Base-by-base conservation (phyloP, 2,888 invertebrate species). In the Drosophila lacicola region DNA sequence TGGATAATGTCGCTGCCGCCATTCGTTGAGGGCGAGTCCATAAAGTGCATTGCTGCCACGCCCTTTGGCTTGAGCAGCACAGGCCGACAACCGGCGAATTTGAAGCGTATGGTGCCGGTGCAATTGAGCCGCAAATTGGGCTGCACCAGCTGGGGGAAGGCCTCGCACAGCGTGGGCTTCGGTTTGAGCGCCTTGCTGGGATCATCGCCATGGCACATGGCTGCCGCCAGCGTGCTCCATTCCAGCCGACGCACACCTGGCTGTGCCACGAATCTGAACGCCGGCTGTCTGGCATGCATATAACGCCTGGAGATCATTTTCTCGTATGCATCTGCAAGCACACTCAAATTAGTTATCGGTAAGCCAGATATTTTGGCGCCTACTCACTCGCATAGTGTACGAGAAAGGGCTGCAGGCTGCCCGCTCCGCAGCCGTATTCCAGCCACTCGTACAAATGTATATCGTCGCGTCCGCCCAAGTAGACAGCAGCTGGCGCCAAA, bases 371-470 rank as follows among this genome's bases (percentile, higher is more conserved):
- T 3, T 11, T 14, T 3, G n/a, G 14, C 3, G 25, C 1, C 3
- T 8, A 67, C 88, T 78, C 73, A 91, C 92, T 84, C 1, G 90
- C 90, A 70, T 86, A 90, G 67, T 92, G 81, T 3, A 90, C 67
- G 78, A 92, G 74, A 68, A 90, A 92, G 0, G 93, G 93, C 61
- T 91, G 90, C n/a, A 92, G 44, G 34, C 88, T 85, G 33, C 87
- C 86, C 4, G 82, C 84, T 4, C 92, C 91, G 25, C 92, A 92
- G 0, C 92, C 82, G 19, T 82, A 89, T 13, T 91, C 89, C 8
- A 93, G 58, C 91, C 92, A 93, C 68, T 92, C 92, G 55, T 93
- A 92, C 3, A 92, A 73, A 53, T 91, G 92, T 13, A 92, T 91
- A 55, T 92, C 92, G 42, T 91, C 90, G 10, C 78, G 71, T 0